Base-by-base conservation (phyloP, 2,888 invertebrate genomes). In the Oligia latruncula region DNA sequence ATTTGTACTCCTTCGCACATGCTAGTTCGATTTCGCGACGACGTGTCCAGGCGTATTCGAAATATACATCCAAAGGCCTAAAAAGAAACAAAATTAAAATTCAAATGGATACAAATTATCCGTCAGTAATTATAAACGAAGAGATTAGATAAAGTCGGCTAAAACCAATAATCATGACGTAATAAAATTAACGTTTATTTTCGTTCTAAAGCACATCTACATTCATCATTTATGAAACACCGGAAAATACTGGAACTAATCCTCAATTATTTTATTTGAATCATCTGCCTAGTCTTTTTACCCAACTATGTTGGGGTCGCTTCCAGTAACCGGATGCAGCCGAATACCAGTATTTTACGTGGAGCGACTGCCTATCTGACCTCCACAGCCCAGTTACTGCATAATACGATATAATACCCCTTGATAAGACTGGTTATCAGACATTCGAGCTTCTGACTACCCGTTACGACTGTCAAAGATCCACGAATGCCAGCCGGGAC, bases 1-100 rank as follows among this genome's bases (percentile, higher is more conserved):
- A 96, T 95, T 15, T 95, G 96, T 58, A 96, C 86, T 58, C 95
- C 96, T 74, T 96, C 96, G 73, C 95, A 95, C 73, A 93, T 85
- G 84, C 96, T 96, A 23, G 95, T 95, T 2, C 96, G 93, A 73
- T 94, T 94, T 43, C 94, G 92, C 0, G 94, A 91, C 2, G 93
- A 92, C 0, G 91, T 91, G 29, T 94, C 93, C 40, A 93, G 78
- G 3, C 92, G 93, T 60, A 92, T 88, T 20, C 94, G 92, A 35
- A 95, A 87, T 29, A 96, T 78, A 78, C 93, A 94, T 74, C 94
- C 92, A 43, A 96, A 88, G 3, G 93, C 95, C 96, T 96, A 88
- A 76, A 88, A 87, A 60, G 13, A 67, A 11, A 67, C 3, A 70
- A 0, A 89, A 90, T 80, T 9, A 20, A 35, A 6, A 17, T 58